Percentiles rank a stretch among this genome's conserved stretches.
phyloP scores from a whole-genome alignment of 2,797 vertebrate genomes.

The Enteromius radiatus region DNA sequence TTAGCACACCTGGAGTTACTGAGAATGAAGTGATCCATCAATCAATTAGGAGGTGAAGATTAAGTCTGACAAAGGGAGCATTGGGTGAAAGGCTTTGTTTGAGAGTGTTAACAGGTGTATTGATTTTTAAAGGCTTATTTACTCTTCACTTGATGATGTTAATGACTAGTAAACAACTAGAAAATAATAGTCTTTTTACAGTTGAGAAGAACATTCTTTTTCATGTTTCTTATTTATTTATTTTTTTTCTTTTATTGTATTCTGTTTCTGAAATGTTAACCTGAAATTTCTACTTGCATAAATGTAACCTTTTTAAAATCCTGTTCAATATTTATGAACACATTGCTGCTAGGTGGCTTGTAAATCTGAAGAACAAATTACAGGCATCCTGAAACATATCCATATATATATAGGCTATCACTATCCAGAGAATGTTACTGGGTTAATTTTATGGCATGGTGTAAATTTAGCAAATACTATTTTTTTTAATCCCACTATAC shows the following conservation, averaged over 20 bases:
- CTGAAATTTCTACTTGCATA: conserved; percentile 17
- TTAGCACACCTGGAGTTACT: conserved; percentile 14
- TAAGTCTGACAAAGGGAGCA: conserved; percentile 26
- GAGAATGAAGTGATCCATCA: conserved; percentile 45
- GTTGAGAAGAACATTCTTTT: neutral
- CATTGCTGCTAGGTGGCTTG: conserved; percentile 18
- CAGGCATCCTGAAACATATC: conserved; percentile 11
- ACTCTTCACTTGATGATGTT: conserved; percentile 4
- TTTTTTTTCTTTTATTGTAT: neutral
- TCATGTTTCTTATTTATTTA: neutral
- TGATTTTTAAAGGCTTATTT: conserved; percentile 28
- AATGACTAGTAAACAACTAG: neutral
- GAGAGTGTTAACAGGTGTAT: conserved; percentile 22
- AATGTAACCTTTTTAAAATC: conserved; percentile 23
- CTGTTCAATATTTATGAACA: conserved; percentile 30
- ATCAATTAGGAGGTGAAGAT: conserved; percentile 17
- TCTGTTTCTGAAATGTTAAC: conserved; percentile 9
- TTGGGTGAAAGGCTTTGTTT: conserved; percentile 22
- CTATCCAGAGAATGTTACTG: conserved; percentile 35
- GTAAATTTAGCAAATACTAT: conserved; percentile 31
- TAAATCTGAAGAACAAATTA: conserved; percentile 10
- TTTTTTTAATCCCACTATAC: conserved; percentile 25
- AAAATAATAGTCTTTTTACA: neutral
- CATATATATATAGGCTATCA: conserved; percentile 39
- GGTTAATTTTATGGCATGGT: conserved; percentile 40